These are phyloP conservation scores for Microtus pennsylvanicus DNA, from an alignment of 2,113 vertebrate genomes.

Conservation along the genomic window DNA sequence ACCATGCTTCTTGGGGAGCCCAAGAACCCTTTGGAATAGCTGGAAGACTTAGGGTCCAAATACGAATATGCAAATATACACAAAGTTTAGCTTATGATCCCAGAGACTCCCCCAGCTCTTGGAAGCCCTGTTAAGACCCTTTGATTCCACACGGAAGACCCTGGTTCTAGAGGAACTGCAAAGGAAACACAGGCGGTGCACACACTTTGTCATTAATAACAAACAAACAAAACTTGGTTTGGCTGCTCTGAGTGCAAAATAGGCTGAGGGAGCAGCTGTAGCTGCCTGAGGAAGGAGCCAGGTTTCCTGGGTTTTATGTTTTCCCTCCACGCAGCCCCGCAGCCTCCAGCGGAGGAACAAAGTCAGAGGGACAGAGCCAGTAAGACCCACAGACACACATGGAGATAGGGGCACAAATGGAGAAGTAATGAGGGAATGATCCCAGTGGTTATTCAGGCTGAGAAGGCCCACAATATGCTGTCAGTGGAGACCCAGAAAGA, in stretches of 20 bases:
- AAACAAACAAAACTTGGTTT: neutral
- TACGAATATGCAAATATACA: neutral
- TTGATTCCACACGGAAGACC: neutral
- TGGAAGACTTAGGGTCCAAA: neutral
- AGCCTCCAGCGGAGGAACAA: neutral
- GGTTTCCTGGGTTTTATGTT: rapidly evolving
- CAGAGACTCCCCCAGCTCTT: neutral
- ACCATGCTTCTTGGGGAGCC: neutral
- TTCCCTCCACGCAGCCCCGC: neutral
- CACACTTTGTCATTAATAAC: too few relatives aligned
- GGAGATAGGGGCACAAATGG: neutral
- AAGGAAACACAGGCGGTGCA: neutral
- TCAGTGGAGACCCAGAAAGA: neutral
- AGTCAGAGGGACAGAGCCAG: neutral
- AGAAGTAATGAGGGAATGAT: neutral
- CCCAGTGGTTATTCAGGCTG: neutral
- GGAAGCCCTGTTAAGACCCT: neutral
- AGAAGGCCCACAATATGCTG: neutral
- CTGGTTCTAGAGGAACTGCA: neutral
- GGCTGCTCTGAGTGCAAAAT: too few relatives aligned
- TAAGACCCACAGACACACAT: neutral
- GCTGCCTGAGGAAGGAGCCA: neutral
- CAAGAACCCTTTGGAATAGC: neutral
- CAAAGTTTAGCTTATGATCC: neutral
- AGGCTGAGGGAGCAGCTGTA: rapidly evolving